phyloP scores from a whole-genome alignment of 2,797 vertebrate genomes.

The Cyclopterus lumpus region DNA sequence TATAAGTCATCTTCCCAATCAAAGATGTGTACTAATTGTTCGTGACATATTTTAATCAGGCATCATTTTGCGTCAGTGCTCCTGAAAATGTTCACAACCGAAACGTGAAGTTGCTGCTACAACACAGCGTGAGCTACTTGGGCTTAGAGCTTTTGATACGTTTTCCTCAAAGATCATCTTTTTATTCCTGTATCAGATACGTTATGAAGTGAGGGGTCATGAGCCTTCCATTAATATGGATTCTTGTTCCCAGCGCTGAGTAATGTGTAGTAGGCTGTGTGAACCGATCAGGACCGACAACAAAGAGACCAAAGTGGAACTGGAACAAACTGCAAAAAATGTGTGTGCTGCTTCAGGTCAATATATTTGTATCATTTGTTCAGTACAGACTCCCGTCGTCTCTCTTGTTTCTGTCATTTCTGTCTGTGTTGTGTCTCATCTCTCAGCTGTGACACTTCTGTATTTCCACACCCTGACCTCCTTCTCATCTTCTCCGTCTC shows the following conservation, averaged over 20 bases:
- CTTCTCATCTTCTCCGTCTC: not conserved
- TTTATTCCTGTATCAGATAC: not conserved
- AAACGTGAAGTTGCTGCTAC: not conserved
- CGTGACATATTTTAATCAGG: not conserved
- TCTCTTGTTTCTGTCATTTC: not conserved
- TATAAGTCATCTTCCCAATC: not conserved
- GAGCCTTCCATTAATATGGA: not conserved
- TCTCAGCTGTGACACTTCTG: not conserved
- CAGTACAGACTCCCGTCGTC: not conserved
- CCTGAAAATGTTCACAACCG: not conserved
- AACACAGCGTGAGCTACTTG: not conserved
- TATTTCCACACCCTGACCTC: no score
- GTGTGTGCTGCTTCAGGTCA: not conserved
- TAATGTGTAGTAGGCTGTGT: not conserved
- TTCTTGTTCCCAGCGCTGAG: not conserved
- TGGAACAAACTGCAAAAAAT: not conserved
- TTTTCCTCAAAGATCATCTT: not conserved
- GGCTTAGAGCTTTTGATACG: not conserved
- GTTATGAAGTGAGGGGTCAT: not conserved
- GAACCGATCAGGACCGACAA: not conserved
- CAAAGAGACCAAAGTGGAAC: not conserved
- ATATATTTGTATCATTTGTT: not conserved
- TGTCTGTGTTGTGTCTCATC: not conserved
- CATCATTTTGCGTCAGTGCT: no score
- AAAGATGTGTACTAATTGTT: not conserved